A percentile compares a stretch with the other conserved stretches of the same genome.
These are phyloP conservation scores for Leptoclinus maculatus DNA, from an alignment of 2,797 vertebrate genomes.

Conservation along the genomic window DNA sequence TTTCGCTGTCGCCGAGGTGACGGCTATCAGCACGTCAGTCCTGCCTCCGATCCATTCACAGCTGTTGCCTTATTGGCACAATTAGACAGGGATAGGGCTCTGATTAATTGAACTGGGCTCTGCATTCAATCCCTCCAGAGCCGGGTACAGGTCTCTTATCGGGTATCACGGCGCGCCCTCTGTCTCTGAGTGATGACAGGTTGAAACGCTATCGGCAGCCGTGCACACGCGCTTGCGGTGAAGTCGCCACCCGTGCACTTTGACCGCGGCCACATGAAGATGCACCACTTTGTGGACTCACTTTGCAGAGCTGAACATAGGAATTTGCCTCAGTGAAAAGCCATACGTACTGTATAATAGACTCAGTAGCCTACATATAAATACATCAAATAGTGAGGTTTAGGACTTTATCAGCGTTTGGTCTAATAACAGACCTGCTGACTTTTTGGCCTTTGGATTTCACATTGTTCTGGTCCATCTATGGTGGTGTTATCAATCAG, in stretches of 20 bases:
- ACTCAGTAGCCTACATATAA: conserved; percentile 6
- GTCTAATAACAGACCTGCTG: neutral
- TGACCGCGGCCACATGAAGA: conserved; percentile 36
- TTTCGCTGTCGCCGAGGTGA: conserved; percentile 74
- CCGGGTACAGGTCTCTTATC: conserved; percentile 47
- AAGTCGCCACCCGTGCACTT: conserved; percentile 13
- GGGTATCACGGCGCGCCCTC: conserved; percentile 35
- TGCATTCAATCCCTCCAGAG: conserved; percentile 52
- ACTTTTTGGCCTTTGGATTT: conserved; percentile 25
- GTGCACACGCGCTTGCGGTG: conserved; percentile 22
- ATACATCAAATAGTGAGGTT: neutral
- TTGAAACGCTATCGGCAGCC: conserved; percentile 56
- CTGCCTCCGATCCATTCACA: conserved; percentile 70
- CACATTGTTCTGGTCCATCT: neutral
- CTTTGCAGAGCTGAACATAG: conserved; percentile 3
- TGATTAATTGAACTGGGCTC: conserved; percentile 73
- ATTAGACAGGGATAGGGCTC: conserved; percentile 71
- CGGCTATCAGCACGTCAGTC: conserved; percentile 67
- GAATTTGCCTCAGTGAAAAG: neutral
- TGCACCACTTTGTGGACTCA: conserved; percentile 17
- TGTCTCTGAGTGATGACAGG: conserved; percentile 59
- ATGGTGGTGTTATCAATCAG: conserved; percentile 34
- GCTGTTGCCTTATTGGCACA: conserved; percentile 75
- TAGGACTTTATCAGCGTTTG: conserved; percentile 15
- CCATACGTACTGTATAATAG: neutral